A percentile compares a stretch with the other conserved stretches of the same genome.
Evolutionary conservation across 2,797 vertebrate genomes (phyloP).

Genomic region (Platyrinchus mystaceus): DNA sequence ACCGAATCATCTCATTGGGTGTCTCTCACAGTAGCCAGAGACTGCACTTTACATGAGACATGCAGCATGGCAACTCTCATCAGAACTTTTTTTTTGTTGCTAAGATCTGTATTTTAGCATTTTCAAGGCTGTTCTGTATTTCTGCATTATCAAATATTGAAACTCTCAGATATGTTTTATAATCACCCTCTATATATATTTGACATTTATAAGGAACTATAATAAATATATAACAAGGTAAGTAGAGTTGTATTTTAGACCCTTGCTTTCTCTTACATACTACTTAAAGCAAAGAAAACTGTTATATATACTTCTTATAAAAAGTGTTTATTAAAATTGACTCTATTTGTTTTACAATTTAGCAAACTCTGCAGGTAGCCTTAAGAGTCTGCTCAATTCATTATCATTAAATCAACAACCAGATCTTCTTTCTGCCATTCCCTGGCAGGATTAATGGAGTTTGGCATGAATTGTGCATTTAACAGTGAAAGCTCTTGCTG

Average conservation of each 20-base stretch:
- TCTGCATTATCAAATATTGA: background rate
- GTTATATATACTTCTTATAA: background rate
- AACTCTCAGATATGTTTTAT: background rate
- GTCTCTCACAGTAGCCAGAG: background rate
- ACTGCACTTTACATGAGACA: background rate
- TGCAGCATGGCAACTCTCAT: background rate
- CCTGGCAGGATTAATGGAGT: conserved; percentile 80
- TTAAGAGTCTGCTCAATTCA: conserved; percentile 76
- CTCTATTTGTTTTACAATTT: conserved; percentile 77
- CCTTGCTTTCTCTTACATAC: background rate
- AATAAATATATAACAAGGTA: background rate
- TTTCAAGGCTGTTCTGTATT: background rate
- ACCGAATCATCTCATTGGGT: background rate
- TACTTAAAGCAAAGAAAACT: background rate
- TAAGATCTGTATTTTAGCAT: background rate
- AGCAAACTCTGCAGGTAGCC: conserved; percentile 72
- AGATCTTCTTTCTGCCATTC: conserved; percentile 76
- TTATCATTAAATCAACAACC: conserved; percentile 81
- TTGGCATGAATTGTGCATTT: conserved; percentile 76
- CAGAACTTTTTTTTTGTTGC: background rate
- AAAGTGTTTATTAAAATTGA: conserved; percentile 57
- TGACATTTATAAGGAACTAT: background rate
- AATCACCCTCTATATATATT: background rate
- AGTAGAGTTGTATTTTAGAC: background rate
- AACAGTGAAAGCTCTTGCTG: conserved; percentile 77